phyloP scores from a whole-genome alignment of 2,797 vertebrate genomes.

The Dendrocincla fuliginosa region DNA sequence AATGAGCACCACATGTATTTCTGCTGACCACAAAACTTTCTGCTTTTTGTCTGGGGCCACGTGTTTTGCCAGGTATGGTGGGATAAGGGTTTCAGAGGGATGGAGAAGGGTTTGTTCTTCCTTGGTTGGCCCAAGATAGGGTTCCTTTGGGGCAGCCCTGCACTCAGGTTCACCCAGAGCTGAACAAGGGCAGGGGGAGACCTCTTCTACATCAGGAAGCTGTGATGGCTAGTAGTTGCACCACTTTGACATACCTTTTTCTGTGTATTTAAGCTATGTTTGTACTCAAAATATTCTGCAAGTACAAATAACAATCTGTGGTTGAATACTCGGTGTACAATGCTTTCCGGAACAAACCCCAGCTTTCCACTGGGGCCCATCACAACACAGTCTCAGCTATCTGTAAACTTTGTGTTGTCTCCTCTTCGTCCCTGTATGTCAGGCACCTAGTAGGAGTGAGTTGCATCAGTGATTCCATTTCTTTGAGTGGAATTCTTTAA shows the following conservation, averaged over 20 bases:
- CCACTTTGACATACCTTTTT: not conserved
- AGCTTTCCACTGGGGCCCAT: not conserved
- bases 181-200: not conserved
- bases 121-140: not conserved
- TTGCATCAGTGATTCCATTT: not conserved
- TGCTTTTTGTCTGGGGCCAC: not conserved
- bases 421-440: not conserved
- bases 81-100: not conserved
- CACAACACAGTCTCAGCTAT: rapidly evolving
- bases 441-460: not conserved
- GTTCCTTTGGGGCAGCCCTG: not conserved
- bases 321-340: not conserved
- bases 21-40: not conserved
- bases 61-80: not conserved
- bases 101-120: not conserved
- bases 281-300: not conserved
- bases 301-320: not conserved
- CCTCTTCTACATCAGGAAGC: not conserved
- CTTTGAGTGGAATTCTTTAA: not conserved
- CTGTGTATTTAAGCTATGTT: not conserved
- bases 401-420: not conserved
- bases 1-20: not conserved
- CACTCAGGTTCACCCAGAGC: not conserved
- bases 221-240: not conserved
- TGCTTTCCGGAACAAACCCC: not conserved